Conservation (phyloP, 1,140 invertebrate genomes). For the Drosophila malerkotliana region DNA sequence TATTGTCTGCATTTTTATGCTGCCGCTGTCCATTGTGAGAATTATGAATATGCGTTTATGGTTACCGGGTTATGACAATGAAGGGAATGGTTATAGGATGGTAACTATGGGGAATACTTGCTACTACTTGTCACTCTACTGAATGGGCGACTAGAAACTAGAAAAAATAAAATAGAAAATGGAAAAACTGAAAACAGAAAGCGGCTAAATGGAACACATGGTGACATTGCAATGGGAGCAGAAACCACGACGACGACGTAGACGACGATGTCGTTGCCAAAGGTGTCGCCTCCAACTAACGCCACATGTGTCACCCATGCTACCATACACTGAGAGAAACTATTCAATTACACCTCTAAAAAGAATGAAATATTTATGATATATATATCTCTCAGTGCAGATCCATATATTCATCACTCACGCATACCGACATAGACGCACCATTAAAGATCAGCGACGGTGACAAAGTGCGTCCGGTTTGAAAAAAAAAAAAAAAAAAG, state of each 20-base stretch:
- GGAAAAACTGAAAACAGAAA: neutral
- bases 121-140: neutral
- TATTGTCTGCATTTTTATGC: slow-evolving; percentile 55
- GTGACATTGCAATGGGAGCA: slow-evolving; percentile 48
- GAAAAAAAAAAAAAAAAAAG: slow-evolving; percentile 22
- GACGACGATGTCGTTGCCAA: slow-evolving; percentile 19
- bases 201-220: slow-evolving; percentile 16
- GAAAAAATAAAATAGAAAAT: neutral
- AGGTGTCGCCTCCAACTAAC: slow-evolving; percentile 59
- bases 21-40: slow-evolving; percentile 46
- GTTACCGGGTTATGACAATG: slow-evolving; percentile 5
- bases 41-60: slow-evolving; percentile 63
- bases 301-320: slow-evolving; percentile 9
- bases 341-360: neutral
- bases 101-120: neutral
- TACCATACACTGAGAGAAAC: slow-evolving; percentile 12
- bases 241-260: neutral
- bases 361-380: neutral
- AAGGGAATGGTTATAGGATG: neutral
- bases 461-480: slow-evolving; percentile 80
- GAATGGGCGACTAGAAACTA: slow-evolving; percentile 8
- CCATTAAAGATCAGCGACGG: slow-evolving; percentile 73
- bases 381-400: slow-evolving; percentile 10
- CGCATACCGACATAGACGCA: slow-evolving; percentile 48
- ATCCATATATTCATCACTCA: slow-evolving; percentile 50